Conservation (phyloP, 2,888 invertebrate species). For the Brachypterus glaber region DNA sequence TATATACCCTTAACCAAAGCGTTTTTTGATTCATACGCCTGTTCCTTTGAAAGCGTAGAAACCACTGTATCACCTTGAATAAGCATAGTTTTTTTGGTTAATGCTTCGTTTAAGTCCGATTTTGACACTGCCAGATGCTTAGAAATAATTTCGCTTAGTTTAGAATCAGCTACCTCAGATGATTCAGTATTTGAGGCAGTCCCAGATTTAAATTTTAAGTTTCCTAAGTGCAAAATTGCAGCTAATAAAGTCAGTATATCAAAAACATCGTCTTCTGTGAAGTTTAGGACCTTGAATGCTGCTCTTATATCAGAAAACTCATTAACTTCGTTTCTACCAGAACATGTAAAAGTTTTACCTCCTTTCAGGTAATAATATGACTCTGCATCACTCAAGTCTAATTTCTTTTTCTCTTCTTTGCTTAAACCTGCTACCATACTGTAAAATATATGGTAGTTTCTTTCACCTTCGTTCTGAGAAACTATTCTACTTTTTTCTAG, state of each 20-base stretch:
- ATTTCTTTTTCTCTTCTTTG: slow-evolving; percentile 65
- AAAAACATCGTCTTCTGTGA: slow-evolving; percentile 73
- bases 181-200: slow-evolving; percentile 75
- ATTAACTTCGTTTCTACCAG: slow-evolving; percentile 72
- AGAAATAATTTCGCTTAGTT: slow-evolving; percentile 61
- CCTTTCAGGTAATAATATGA: slow-evolving; percentile 76
- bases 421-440: slow-evolving; percentile 76
- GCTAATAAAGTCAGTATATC: slow-evolving; percentile 77
- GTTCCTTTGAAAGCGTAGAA: slow-evolving; percentile 62
- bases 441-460: slow-evolving; percentile 96
- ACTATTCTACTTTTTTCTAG: slow-evolving; percentile 91
- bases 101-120: slow-evolving; percentile 61
- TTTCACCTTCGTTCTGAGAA: slow-evolving; percentile 76
- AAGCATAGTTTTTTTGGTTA: slow-evolving; percentile 80
- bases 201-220: slow-evolving; percentile 71
- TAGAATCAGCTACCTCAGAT: slow-evolving; percentile 68
- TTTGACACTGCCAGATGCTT: slow-evolving; percentile 62
- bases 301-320: slow-evolving; percentile 83
- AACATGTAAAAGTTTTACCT: slow-evolving; percentile 65
- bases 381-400: slow-evolving; percentile 63
- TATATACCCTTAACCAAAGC: slow-evolving; percentile 91
- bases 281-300: slow-evolving; percentile 89
- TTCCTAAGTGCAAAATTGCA: slow-evolving; percentile 84
- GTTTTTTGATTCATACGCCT: slow-evolving; percentile 77
- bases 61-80: slow-evolving; percentile 62